Base-by-base conservation (phyloP, 1,140 invertebrate genomes). In the Drosophila pseudoobscura region DNA sequence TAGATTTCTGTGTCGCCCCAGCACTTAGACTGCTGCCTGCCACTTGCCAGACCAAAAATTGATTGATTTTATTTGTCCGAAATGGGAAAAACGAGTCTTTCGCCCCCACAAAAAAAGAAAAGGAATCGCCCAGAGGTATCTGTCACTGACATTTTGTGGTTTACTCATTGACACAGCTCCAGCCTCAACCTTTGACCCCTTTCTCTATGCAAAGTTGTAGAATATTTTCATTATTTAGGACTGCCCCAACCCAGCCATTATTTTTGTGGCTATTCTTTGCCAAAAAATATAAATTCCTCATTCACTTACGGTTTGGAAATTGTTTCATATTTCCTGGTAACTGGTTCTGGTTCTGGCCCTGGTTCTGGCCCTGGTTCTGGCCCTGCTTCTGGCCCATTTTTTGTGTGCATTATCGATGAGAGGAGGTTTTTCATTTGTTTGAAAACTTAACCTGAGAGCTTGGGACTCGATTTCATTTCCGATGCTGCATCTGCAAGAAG, bases 21-120 rank as follows among this genome's bases (percentile, higher is more conserved):
- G 78, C 83, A 87, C 82, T 87, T 87, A 87, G 78, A 75, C 41
- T 47, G 60, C 62, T 54, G 52, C 60, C 24, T 46, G 64, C 62
- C 47, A 58, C 62, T 80, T 76, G 60, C 62, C 68, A 65, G 56
- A 87, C 62, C 70, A 17, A 74, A 84, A 87, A 87, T 87, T 87
- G 83, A 87, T 87, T 88, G 83, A 87, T 87, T 87, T 88, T 88
- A 87, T 87, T 87, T 87, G 83, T 78, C 73, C 65, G 29, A 55
- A 75, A 58, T 15, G 17, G 41, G 24, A 20, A 45, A 45, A 63
- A 55, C 20, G 46, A 47, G 45, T 68, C 29, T 20, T 51, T 45
- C 17, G 0, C 35, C 29, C 60, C 54, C 59, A 15, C 29, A 4
- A 4, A 3, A 11, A 39, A 35, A 9, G 35, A 11, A 35, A 3